phyloP scores from a whole-genome alignment of 2,888 invertebrate genomes.

The Latrodectus hesperus region DNA sequence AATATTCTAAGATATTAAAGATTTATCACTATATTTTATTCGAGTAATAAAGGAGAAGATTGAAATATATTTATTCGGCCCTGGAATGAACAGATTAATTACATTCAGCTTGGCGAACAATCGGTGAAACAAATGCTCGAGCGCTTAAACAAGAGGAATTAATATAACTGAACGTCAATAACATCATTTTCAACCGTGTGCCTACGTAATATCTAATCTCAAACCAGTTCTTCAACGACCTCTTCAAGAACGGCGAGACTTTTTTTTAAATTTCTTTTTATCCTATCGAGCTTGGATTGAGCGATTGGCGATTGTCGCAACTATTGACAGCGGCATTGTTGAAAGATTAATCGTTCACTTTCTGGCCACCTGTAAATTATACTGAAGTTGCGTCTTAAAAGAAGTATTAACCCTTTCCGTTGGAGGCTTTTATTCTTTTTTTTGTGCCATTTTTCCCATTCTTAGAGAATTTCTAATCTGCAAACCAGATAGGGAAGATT shows the following conservation, averaged over 20 bases:
- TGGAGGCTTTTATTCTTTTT: background rate
- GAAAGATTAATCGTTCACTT: constrained; percentile 29
- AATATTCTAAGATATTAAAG: too few relatives aligned
- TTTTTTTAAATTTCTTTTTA: background rate
- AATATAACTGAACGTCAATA: constrained; percentile 40
- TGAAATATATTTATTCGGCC: background rate
- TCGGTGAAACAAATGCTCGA: constrained; percentile 33
- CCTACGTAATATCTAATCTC: constrained; percentile 16
- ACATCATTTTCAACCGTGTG: constrained; percentile 17
- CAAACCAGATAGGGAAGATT: constrained; percentile 4
- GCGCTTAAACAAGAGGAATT: constrained; percentile 22
- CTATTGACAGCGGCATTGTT: constrained; percentile 26
- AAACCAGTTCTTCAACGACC: constrained; percentile 40
- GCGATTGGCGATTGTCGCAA: constrained; percentile 33
- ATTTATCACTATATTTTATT: too few relatives aligned
- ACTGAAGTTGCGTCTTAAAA: constrained; percentile 27
- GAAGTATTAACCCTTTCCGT: constrained; percentile 30
- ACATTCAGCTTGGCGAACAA: constrained; percentile 20
- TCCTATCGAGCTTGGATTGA: background rate
- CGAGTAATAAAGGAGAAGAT: background rate
- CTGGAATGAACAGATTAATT: constrained; percentile 24
- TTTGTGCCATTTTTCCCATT: background rate
- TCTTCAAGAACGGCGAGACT: constrained; percentile 1
- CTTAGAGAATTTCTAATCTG: constrained; percentile 19
- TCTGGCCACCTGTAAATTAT: constrained; percentile 25